phyloP scores from a whole-genome alignment of 2,797 vertebrate species.

The Melanotaenia nigrans region DNA sequence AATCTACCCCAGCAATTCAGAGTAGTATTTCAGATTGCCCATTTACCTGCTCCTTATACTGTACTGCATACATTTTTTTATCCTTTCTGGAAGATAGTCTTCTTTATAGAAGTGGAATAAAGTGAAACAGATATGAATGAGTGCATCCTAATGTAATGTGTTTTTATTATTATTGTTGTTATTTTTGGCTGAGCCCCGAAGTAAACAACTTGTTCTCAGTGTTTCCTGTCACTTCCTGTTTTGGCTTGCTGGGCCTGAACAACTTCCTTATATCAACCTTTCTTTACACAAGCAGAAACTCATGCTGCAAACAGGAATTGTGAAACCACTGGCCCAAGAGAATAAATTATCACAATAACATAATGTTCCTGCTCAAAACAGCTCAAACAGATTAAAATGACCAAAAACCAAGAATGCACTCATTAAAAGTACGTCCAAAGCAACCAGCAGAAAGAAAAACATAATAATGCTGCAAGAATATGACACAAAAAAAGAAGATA shows the following conservation, averaged over 20 bases:
- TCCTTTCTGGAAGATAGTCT: too few relatives aligned
- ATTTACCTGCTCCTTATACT: too few relatives aligned
- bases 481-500: slow-evolving; percentile 14
- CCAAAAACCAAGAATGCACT: not conserved
- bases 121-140: not conserved
- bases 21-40: slow-evolving; percentile 30
- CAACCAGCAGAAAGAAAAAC: not conserved
- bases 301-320: slow-evolving; percentile 1
- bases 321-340: slow-evolving; percentile 8
- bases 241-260: slow-evolving; percentile 16
- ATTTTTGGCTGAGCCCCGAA: not conserved
- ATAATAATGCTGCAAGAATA: not conserved
- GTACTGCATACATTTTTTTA: too few relatives aligned
- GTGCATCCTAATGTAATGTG: too few relatives aligned
- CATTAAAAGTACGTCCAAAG: not conserved
- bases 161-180: too few relatives aligned
- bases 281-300: slow-evolving; percentile 2
- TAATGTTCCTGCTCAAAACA: too few relatives aligned
- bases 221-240: slow-evolving; percentile 67
- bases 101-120: too few relatives aligned
- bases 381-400: too few relatives aligned
- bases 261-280: slow-evolving; percentile 54
- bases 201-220: slow-evolving; percentile 9
- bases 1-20: slow-evolving; percentile 46
- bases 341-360: too few relatives aligned